These are phyloP conservation scores for Psylliodes chrysocephalus DNA, from an alignment of 2,888 invertebrate genomes.

Conservation along the genomic window DNA sequence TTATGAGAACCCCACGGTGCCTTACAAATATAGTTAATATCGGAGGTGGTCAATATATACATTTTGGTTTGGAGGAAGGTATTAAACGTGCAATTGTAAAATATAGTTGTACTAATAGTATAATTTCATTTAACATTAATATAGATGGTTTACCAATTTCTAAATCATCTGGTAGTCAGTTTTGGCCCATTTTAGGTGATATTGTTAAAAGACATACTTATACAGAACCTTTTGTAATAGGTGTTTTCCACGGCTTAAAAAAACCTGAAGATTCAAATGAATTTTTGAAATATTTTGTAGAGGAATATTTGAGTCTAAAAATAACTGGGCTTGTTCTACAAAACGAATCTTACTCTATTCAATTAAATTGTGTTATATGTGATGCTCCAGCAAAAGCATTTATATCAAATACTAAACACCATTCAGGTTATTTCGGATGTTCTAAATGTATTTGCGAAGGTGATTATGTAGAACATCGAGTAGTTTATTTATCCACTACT, in stretches of 20 bases:
- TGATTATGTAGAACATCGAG: constrained; percentile 22
- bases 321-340: constrained; percentile 16
- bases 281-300: constrained; percentile 42
- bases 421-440: constrained; percentile 48
- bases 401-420: constrained; percentile 43
- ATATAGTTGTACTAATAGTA: neutral
- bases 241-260: constrained; percentile 37
- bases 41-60: too few relatives aligned
- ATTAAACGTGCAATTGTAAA: too few relatives aligned
- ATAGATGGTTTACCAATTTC: constrained; percentile 46
- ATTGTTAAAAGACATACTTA: constrained; percentile 8
- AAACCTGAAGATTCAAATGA: constrained; percentile 41
- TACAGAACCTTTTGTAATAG: constrained; percentile 24
- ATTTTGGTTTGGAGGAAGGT: too few relatives aligned
- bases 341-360: constrained; percentile 21
- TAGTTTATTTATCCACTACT: constrained; percentile 10
- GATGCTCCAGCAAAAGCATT: constrained; percentile 50
- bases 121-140: constrained; percentile 39
- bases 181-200: constrained; percentile 47
- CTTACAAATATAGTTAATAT: too few relatives aligned
- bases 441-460: constrained; percentile 45
- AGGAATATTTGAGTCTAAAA: constrained; percentile 33
- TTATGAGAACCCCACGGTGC: too few relatives aligned
- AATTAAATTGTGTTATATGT: constrained; percentile 42
- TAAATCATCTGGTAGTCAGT: constrained; percentile 44